A percentile compares a stretch with the other conserved stretches of the same genome.
Conservation (phyloP, 2,797 vertebrate genomes). For the Petrocephalus sullivani region DNA sequence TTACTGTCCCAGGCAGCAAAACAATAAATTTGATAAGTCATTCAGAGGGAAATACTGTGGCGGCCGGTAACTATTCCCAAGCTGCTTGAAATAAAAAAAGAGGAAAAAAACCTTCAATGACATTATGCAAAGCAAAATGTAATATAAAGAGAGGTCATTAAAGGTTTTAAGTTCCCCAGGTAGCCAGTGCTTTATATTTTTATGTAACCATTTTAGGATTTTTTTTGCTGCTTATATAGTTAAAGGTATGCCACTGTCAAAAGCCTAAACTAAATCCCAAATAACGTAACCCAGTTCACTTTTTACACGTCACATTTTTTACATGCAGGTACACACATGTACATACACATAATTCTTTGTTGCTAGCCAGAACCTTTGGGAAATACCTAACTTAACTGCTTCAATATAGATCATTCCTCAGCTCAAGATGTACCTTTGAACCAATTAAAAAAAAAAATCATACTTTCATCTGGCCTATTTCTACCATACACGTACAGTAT, state of each 20-base stretch:
- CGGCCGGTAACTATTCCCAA: conserved; percentile 90
- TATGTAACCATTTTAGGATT: neutral
- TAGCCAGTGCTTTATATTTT: conserved; percentile 16
- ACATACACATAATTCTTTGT: neutral
- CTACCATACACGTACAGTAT: neutral
- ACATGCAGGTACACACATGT: neutral
- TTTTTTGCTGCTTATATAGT: neutral
- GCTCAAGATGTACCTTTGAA: conserved; percentile 13
- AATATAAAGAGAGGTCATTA: conserved; percentile 5
- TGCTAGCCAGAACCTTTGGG: neutral
- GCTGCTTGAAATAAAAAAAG: conserved; percentile 62
- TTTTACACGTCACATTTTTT: neutral
- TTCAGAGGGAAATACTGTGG: conserved; percentile 75
- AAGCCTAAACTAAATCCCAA: neutral
- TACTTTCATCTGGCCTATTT: neutral
- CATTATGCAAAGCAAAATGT: conserved; percentile 63
- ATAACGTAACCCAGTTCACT: neutral
- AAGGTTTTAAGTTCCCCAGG: conserved; percentile 6
- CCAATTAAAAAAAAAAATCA: neutral
- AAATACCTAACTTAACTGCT: conserved; percentile 6
- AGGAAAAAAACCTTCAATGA: conserved; percentile 62
- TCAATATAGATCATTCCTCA: neutral
- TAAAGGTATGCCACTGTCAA: neutral
- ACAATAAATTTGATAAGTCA: conserved; percentile 95
- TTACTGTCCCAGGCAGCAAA: conserved; percentile 91